Base-by-base conservation (phyloP, 2,113 vertebrate genomes). In the Microtus montanus region DNA sequence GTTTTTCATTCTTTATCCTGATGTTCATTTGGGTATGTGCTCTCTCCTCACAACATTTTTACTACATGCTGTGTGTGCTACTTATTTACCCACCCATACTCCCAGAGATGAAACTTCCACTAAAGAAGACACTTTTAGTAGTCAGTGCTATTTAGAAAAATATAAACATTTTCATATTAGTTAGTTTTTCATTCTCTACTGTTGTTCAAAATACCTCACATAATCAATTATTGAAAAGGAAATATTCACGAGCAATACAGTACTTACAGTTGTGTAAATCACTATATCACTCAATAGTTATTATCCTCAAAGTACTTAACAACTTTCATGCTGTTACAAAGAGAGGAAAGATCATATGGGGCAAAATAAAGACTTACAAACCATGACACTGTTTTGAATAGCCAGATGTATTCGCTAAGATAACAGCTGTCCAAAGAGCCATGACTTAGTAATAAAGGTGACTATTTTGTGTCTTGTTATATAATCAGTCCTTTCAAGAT, bases 231-330 rank as follows among this genome's bases (percentile, higher is more conserved):
- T 22, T 77, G 24, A 44, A 58, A 4, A 61, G 49, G 14, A 74
- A 61, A 35, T 9, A 9, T 1, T 54, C 1, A 5, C 73, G 2
- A 89, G 1, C 66, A 35, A 38, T 41, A 3, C 24, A 71, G 83
- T 3, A 63, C 0, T 2, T 41, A 83, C 1, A 70, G 0, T 1
- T 41, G 33, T n/a, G 12, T 52, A 54, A 41, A 1, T 7, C 3
- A n/a, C 1, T 9, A 87, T n/a, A 28, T 71, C 5, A 70, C 30
- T 83, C 33, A 61, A 64, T 44, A 7, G 54, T 77, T 87, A 77
- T 87, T 58, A 22, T 90, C 20, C 35, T 86, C 1, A 63, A 88
- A 52, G 9, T 10, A 44, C 26, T 58, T 30, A 63, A 77, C 44
- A 66, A 38, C 5, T 33, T 49, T 0, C 26, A 20, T 71, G 44